Conservation (phyloP, 2,113 vertebrate genomes). For the Dicrurus megarhynchus region DNA sequence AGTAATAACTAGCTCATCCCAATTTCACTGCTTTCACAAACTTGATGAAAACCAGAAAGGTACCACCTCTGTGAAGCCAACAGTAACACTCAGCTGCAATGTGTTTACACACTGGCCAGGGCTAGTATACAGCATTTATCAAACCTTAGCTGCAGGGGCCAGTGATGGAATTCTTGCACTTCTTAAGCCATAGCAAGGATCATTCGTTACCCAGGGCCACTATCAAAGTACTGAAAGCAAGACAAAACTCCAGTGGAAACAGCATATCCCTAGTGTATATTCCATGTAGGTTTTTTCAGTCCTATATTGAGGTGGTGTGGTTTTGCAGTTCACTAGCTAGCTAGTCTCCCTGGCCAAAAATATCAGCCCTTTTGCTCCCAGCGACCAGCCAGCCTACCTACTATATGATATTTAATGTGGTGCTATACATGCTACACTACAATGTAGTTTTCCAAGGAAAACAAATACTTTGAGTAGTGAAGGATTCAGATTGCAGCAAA, state of each 20-base stretch:
- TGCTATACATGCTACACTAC: not conserved
- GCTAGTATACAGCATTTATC: not conserved
- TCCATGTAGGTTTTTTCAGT: not conserved
- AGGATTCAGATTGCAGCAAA: constrained; percentile 32
- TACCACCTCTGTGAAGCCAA: not conserved
- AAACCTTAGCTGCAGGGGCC: not conserved
- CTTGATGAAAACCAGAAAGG: not conserved
- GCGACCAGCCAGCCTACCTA: not conserved
- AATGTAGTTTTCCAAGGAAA: not conserved
- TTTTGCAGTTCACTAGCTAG: not conserved
- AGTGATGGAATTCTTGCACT: not conserved
- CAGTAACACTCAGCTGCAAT: not conserved
- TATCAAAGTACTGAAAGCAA: not conserved
- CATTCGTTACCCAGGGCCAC: not conserved
- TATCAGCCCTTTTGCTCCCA: not conserved
- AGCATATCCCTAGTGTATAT: not conserved
- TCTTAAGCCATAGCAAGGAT: not conserved
- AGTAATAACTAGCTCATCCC: not conserved
- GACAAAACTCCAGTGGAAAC: not conserved
- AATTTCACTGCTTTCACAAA: not conserved
- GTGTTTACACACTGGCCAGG: not conserved
- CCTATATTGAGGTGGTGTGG: rapidly evolving
- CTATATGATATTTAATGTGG: not conserved
- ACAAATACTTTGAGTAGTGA: constrained; percentile 24
- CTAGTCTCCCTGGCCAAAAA: not conserved